These are phyloP conservation scores for Alaudala cheleensis DNA, from an alignment of 2,113 vertebrate species.

Conservation along the genomic window DNA sequence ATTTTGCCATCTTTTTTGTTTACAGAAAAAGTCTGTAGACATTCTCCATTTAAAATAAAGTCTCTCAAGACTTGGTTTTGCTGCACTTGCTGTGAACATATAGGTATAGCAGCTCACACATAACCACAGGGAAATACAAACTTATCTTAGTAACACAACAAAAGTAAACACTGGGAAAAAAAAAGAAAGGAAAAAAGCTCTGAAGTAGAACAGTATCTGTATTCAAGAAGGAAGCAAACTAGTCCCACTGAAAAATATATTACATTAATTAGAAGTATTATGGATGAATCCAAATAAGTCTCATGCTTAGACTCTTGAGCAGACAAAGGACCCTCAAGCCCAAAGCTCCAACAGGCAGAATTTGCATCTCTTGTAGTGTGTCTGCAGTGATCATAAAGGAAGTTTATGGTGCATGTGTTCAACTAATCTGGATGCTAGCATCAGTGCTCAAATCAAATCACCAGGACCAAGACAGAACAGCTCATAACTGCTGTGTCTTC, in stretches of 20 bases:
- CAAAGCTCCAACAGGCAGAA: not conserved
- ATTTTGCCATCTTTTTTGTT: not conserved
- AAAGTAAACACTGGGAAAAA: not conserved
- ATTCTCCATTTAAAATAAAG: not conserved
- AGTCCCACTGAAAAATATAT: not conserved
- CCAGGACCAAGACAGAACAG: not conserved
- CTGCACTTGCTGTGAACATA: not conserved
- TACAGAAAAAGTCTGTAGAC: not conserved
- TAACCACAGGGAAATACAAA: not conserved
- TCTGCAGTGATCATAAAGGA: not conserved
- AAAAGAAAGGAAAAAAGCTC: not conserved
- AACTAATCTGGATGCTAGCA: not conserved
- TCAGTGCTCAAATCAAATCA: not conserved
- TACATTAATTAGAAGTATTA: not conserved
- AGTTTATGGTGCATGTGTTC: not conserved
- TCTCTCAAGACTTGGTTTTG: not conserved
- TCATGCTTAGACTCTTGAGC: not conserved
- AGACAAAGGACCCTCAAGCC: not conserved
- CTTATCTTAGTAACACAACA: not conserved
- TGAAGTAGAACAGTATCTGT: not conserved
- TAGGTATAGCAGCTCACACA: not conserved
- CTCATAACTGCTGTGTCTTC: not conserved
- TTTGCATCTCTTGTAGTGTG: not conserved
- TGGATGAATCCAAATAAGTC: not conserved
- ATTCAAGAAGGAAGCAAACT: not conserved